Conservation (phyloP, 30 jellyfish, hydroid and myxozoan species). For the Clytia hemisphaerica region DNA sequence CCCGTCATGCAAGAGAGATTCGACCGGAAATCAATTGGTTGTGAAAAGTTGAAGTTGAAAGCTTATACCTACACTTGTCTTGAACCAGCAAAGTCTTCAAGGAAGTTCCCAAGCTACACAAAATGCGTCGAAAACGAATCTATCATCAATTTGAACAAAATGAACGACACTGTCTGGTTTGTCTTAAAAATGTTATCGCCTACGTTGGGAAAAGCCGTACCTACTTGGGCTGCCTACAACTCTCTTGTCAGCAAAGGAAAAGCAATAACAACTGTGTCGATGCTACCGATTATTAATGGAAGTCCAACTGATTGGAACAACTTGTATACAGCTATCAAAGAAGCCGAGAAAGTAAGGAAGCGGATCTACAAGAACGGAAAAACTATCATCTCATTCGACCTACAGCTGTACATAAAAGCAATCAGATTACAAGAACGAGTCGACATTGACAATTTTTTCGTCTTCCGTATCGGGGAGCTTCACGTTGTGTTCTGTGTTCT, state of each 20-base stretch:
- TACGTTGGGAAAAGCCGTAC: not conserved
- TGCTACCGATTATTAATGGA: not conserved
- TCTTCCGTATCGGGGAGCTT: conserved; percentile 1
- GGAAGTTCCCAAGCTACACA: too few relatives aligned
- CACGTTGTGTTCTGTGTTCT: not conserved
- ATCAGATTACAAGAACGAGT: not conserved
- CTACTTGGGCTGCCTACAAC: conserved; percentile 5
- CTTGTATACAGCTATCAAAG: not conserved
- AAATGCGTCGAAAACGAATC: too few relatives aligned
- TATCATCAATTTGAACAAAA: not conserved
- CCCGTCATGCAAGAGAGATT: too few relatives aligned
- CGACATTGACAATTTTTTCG: not conserved
- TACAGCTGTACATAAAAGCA: not conserved
- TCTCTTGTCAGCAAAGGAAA: not conserved
- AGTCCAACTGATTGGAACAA: not conserved
- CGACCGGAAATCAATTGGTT: not conserved
- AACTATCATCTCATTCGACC: not conserved
- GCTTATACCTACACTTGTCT: too few relatives aligned
- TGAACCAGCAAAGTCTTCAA: too few relatives aligned
- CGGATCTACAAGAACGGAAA: not conserved
- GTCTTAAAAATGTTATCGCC: not conserved
- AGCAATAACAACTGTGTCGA: not conserved
- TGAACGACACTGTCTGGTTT: not conserved
- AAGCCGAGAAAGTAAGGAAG: not conserved
- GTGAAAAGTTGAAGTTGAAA: too few relatives aligned